Evolutionary conservation across 2,113 vertebrate genomes (phyloP).

Genomic region (Grantiella picta): DNA sequence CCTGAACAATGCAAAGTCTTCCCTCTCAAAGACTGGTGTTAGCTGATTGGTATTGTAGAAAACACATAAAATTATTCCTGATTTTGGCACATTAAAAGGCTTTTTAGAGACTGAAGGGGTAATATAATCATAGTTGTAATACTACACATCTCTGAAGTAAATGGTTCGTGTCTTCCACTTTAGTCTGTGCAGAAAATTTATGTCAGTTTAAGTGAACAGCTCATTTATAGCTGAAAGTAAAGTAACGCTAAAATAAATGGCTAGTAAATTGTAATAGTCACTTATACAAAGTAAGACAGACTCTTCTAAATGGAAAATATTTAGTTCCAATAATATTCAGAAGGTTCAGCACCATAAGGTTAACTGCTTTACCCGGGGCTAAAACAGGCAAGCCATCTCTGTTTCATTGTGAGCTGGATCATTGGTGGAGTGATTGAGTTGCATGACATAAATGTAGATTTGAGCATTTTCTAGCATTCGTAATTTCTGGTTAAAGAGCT

Average conservation of each 20-base stretch:
- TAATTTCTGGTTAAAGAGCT: not conserved
- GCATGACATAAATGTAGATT: not conserved
- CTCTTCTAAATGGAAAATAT: constrained; percentile 20
- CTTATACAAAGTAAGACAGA: constrained; percentile 41
- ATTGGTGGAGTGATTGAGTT: not conserved
- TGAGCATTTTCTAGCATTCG: not conserved
- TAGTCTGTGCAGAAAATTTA: constrained; percentile 68
- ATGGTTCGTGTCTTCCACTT: constrained; percentile 53
- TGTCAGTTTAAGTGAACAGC: constrained; percentile 63
- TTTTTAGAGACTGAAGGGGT: not conserved
- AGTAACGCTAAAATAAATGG: constrained; percentile 67
- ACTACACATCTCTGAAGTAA: constrained; percentile 47
- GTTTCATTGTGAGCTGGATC: not conserved
- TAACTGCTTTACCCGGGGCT: not conserved
- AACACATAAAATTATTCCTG: constrained; percentile 17
- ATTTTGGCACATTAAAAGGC: constrained; percentile 9
- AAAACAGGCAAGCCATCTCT: not conserved
- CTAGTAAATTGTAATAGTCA: constrained; percentile 60
- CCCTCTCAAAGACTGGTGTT: not conserved
- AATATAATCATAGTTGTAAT: constrained; percentile 51
- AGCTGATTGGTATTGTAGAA: constrained; percentile 30
- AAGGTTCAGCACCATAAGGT: not conserved
- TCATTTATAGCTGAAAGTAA: constrained; percentile 70
- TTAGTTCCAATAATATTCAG: constrained; percentile 33
- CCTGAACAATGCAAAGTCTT: not conserved